Conservation (phyloP, 2,797 vertebrate genomes). For the Parauchenoglanis ngamensis region DNA sequence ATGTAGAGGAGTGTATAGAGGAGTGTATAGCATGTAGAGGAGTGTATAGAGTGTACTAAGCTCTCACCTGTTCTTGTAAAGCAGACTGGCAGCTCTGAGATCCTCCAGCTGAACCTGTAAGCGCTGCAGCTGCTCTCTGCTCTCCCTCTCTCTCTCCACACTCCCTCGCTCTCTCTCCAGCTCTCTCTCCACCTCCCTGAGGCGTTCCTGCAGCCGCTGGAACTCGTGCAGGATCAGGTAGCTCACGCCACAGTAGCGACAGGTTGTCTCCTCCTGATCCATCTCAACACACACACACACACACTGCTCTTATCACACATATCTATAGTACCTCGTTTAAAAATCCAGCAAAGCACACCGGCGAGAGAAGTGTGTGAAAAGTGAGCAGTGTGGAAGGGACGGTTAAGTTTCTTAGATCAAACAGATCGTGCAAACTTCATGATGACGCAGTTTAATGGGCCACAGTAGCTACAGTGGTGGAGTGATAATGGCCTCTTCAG, state of each 20-base stretch:
- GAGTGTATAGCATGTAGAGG: background rate
- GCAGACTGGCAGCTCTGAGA: constrained; percentile 67
- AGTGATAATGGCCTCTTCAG: background rate
- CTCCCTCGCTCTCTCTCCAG: constrained; percentile 74
- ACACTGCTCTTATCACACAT: background rate
- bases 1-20: background rate
- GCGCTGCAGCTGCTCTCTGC: constrained; percentile 75
- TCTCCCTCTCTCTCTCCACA: constrained; percentile 76
- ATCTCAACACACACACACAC: constrained; percentile 73
- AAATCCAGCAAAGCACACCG: no score
- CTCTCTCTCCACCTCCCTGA: constrained; percentile 78
- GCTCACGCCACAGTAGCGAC: constrained; percentile 89
- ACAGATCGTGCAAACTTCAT: background rate
- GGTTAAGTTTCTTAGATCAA: background rate
- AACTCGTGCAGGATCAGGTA: constrained; percentile 90
- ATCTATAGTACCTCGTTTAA: background rate
- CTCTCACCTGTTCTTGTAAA: constrained; percentile 80
- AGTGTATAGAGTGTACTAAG: background rate
- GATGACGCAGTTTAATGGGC: background rate
- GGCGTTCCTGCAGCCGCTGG: constrained; percentile 79
- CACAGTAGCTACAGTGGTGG: background rate
- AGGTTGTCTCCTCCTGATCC: constrained; percentile 82
- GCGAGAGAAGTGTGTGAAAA: background rate
- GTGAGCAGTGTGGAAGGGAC: background rate
- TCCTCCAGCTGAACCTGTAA: constrained; percentile 74